Conservation (phyloP, 2,888 invertebrate genomes). For the Cremastinae sp. region DNA sequence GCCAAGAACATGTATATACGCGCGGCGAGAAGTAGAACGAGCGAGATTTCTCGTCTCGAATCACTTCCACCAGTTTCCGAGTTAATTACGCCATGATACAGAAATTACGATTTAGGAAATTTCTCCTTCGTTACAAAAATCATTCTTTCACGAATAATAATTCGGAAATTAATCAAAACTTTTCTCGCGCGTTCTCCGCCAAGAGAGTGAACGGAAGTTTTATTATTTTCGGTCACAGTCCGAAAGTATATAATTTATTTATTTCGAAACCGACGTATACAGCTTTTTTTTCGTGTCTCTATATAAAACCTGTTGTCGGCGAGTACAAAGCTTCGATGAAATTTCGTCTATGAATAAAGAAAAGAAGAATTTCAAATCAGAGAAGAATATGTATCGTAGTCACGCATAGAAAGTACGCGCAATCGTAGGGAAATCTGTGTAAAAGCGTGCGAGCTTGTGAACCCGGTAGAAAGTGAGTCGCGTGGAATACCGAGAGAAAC, state of each 20-base stretch:
- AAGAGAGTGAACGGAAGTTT: too few relatives aligned
- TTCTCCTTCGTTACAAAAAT: neutral
- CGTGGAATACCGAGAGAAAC: slow-evolving; percentile 52
- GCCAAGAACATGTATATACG: neutral
- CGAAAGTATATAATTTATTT: too few relatives aligned
- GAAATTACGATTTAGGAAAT: slow-evolving; percentile 38
- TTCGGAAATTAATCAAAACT: neutral
- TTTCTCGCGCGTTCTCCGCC: neutral
- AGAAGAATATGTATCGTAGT: slow-evolving; percentile 41
- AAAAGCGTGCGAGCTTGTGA: slow-evolving; percentile 23
- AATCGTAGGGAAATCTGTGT: slow-evolving; percentile 52
- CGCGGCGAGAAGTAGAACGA: slow-evolving; percentile 54
- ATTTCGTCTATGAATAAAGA: slow-evolving; percentile 12
- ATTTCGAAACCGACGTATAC: too few relatives aligned
- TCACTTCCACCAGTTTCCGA: slow-evolving; percentile 57
- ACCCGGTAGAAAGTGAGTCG: slow-evolving; percentile 59
- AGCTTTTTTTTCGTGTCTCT: neutral
- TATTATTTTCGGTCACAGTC: too few relatives aligned
- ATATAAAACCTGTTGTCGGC: neutral
- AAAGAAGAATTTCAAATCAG: neutral
- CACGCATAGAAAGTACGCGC: slow-evolving; percentile 57
- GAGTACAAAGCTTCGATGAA: slow-evolving; percentile 10
- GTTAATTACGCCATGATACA: slow-evolving; percentile 40
- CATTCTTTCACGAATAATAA: neutral
- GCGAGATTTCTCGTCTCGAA: slow-evolving; percentile 63